phyloP scores from a whole-genome alignment of 2,797 vertebrate species.

The Sebastes elongatus region DNA sequence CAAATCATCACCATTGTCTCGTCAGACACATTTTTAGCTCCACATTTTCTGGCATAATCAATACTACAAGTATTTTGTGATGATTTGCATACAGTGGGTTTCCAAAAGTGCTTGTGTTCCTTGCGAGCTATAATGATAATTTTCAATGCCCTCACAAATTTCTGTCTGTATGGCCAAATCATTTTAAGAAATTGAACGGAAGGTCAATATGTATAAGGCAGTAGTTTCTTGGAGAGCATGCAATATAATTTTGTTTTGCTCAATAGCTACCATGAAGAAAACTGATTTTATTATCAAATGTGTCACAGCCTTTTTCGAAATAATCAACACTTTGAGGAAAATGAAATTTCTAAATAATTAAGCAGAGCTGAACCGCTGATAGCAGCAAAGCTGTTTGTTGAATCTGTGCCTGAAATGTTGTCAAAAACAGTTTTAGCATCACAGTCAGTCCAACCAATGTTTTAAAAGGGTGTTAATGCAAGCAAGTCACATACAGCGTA shows the following conservation, averaged over 20 bases:
- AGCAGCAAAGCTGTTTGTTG: not conserved
- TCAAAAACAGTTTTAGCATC: not conserved
- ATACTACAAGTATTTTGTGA: not conserved
- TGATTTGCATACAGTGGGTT: not conserved
- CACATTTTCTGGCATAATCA: not conserved
- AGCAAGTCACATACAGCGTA: not conserved
- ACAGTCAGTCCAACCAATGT: not conserved
- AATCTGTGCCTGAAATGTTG: not conserved
- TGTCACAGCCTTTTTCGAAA: not conserved
- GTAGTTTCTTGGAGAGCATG: not conserved
- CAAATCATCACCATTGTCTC: not conserved
- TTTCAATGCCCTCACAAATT: not conserved
- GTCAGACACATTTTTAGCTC: not conserved
- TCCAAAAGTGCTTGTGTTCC: not conserved
- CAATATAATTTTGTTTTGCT: not conserved
- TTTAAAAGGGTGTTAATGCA: not conserved
- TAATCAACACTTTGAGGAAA: not conserved
- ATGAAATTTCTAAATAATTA: not conserved
- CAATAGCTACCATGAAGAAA: not conserved
- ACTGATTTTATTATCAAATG: not conserved
- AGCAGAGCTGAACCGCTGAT: not conserved
- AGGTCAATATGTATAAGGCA: not conserved
- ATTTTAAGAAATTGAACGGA: not conserved
- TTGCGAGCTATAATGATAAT: not conserved
- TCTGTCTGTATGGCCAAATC: not conserved